Conservation (phyloP, 2,888 invertebrate genomes). For the Brachyptera putata region DNA sequence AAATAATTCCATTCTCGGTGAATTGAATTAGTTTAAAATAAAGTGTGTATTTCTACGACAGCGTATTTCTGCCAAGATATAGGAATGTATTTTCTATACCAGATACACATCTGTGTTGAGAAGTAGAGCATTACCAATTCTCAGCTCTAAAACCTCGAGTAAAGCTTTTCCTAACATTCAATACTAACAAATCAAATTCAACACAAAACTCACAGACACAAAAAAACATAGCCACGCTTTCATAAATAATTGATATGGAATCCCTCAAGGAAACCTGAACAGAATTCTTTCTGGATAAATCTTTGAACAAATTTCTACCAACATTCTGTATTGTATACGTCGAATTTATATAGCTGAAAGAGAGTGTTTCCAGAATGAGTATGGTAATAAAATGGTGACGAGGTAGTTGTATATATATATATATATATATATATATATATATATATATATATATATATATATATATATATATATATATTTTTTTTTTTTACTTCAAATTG, state of each 20-base stretch:
- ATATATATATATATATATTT: too few species aligned
- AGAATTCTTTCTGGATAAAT: not conserved
- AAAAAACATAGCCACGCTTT: not conserved
- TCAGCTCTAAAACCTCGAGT: not conserved
- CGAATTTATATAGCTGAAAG: too few species aligned
- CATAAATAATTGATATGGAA: slow-evolving; percentile 14
- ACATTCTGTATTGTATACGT: too few species aligned
- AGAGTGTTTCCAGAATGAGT: too few species aligned
- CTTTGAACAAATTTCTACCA: not conserved
- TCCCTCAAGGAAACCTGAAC: not conserved
- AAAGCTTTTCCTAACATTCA: not conserved
- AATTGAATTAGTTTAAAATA: slow-evolving; percentile 4
- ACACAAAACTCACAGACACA: not conserved
- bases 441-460: too few species aligned
- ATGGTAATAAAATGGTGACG: too few species aligned
- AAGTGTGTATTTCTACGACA: not conserved
- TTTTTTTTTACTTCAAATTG: too few species aligned
- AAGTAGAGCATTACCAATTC: slow-evolving; percentile 9
- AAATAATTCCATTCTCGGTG: not conserved
- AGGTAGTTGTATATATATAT: too few species aligned
- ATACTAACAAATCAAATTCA: slow-evolving; percentile 14
- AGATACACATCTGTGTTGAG: slow-evolving; percentile 3
- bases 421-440: too few species aligned
- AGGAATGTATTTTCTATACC: not conserved
- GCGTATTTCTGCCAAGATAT: not conserved